Conservation (phyloP, 1,140 invertebrate genomes). For the Zophobas atratus region DNA sequence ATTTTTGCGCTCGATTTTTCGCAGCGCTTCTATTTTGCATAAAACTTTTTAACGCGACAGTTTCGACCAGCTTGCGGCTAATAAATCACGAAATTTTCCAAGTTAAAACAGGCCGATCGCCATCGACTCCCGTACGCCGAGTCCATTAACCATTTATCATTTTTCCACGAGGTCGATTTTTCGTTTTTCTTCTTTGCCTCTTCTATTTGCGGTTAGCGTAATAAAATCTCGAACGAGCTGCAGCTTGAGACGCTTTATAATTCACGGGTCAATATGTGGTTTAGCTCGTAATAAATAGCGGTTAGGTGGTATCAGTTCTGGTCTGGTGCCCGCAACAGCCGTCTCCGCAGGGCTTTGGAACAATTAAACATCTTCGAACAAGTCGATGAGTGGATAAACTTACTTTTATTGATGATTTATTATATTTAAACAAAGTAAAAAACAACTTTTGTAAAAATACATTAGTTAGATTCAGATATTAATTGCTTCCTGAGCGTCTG, state of each 20-base stretch:
- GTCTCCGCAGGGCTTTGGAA: constrained; percentile 8
- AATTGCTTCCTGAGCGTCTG: too few species aligned
- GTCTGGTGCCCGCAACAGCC: constrained; percentile 16
- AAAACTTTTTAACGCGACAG: too few species aligned
- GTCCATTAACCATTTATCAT: constrained; percentile 31
- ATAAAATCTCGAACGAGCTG: constrained; percentile 29
- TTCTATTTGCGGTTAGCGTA: constrained; percentile 40
- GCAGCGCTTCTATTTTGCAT: too few species aligned
- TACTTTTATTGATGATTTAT: too few species aligned
- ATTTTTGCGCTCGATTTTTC: too few species aligned
- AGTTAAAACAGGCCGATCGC: constrained; percentile 14
- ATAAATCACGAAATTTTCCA: constrained; percentile 14
- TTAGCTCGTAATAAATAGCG: constrained; percentile 24
- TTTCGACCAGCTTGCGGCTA: too few species aligned
- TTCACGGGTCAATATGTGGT: constrained; percentile 35
- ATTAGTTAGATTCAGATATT: too few species aligned
- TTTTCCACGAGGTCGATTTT: constrained; percentile 6
- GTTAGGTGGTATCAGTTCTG: constrained; percentile 25
- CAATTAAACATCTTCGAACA: constrained; percentile 15
- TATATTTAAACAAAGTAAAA: too few species aligned
- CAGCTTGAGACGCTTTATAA: constrained; percentile 32
- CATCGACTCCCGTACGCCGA: not conserved
- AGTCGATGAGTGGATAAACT: too few species aligned
- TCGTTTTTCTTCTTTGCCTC: constrained; percentile 30
- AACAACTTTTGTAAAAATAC: too few species aligned